Evolutionary conservation across 2,113 vertebrate genomes (phyloP).

Genomic region (Ranitomeya variabilis): DNA sequence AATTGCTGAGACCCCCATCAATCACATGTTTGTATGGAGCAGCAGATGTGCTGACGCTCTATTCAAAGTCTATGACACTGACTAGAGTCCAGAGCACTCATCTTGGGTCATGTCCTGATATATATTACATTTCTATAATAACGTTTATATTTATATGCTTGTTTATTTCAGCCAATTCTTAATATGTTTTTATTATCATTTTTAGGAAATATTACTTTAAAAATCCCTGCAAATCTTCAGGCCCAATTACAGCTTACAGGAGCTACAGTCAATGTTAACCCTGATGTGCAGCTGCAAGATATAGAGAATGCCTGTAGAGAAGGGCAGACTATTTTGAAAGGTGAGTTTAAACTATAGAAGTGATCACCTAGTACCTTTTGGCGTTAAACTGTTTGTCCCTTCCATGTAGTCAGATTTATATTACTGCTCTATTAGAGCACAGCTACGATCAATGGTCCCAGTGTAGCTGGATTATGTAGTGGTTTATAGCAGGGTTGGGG

Average conservation of each 20-base stretch:
- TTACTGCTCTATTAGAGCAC: too few species aligned
- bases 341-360: slow-evolving; percentile 66
- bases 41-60: too few species aligned
- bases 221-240: slow-evolving; percentile 80
- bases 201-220: slow-evolving; percentile 84
- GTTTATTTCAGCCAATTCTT: background rate
- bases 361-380: background rate
- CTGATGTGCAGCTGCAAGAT: slow-evolving; percentile 78
- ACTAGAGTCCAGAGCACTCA: too few species aligned
- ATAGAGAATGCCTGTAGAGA: slow-evolving; percentile 67
- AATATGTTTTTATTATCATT: slow-evolving; percentile 17
- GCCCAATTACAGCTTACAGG: slow-evolving; percentile 79
- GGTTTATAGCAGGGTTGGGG: too few species aligned
- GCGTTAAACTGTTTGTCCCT: background rate
- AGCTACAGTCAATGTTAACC: slow-evolving; percentile 77
- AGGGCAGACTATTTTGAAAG: slow-evolving; percentile 73
- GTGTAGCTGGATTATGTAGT: too few species aligned
- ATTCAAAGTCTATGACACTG: too few species aligned
- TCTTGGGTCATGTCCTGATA: too few species aligned
- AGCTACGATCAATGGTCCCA: too few species aligned
- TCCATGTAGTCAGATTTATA: too few species aligned
- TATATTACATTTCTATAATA: too few species aligned
- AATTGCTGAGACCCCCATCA: too few species aligned
- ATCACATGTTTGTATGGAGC: too few species aligned
- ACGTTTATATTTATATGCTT: background rate